Percentiles rank a stretch among this genome's conserved stretches.
Evolutionary conservation across 2,888 invertebrate genomes (phyloP).

Genomic region (Boloria euphrosyne): DNA sequence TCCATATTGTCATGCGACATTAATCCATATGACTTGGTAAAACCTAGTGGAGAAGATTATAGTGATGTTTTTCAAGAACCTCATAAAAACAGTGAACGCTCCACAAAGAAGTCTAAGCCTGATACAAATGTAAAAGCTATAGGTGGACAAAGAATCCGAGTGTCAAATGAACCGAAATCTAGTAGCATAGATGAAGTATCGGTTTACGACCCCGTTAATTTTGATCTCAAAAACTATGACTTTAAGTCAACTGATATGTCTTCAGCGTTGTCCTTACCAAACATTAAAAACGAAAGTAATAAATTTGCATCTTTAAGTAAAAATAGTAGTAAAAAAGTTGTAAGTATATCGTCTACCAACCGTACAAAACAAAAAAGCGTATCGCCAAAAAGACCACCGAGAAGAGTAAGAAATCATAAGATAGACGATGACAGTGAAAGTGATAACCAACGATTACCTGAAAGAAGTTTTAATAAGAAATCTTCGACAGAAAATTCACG

Average conservation of each 20-base stretch:
- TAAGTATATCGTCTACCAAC: constrained; percentile 57
- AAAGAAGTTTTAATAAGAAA: constrained; percentile 61
- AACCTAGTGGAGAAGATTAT: constrained; percentile 77
- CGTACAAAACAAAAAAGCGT: constrained; percentile 74
- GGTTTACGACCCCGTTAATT: constrained; percentile 75
- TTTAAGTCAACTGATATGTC: constrained; percentile 62
- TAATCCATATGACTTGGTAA: constrained; percentile 91
- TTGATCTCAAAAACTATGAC: constrained; percentile 75
- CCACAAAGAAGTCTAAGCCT: constrained; percentile 60
- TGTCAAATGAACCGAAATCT: constrained; percentile 80
- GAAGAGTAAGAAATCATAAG: constrained; percentile 77
- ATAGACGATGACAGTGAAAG: constrained; percentile 78
- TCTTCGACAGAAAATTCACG: constrained; percentile 52
- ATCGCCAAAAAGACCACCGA: constrained; percentile 85
- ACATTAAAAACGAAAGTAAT: constrained; percentile 72
- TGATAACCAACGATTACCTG: constrained; percentile 70
- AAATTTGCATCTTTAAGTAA: constrained; percentile 64
- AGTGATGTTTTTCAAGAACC: constrained; percentile 69
- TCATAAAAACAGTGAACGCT: constrained; percentile 59
- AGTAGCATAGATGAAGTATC: constrained; percentile 66
- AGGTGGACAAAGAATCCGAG: constrained; percentile 86
- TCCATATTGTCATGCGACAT: constrained; percentile 92
- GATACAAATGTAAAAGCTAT: constrained; percentile 84
- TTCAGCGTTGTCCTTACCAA: constrained; percentile 65
- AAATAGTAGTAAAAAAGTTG: constrained; percentile 63